Base-by-base conservation (phyloP, 1,140 invertebrate species). In the Eriosoma lanigerum region DNA sequence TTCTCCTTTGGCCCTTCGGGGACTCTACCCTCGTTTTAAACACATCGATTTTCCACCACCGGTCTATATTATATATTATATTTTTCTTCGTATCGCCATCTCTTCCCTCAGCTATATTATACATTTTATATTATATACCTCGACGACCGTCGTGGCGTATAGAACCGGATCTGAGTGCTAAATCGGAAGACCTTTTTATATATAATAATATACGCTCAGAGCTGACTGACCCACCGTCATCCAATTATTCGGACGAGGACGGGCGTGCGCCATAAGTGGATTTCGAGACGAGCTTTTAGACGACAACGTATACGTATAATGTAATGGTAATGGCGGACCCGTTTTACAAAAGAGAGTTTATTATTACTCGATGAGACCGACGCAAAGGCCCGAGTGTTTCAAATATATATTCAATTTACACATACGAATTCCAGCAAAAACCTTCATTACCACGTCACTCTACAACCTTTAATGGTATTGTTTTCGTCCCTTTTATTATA, bases 21-120 rank as follows among this genome's bases (percentile, higher is more conserved):
- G 75, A 78, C 54, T 78, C 44, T 32, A 19, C 56, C 54, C 75
- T 46, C n/a, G 38, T 78, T 62, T 78, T 78, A 78, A 58, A 50
- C 75, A 58, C 52, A 78, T 78, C 75, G 75, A 78, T 78, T 78
- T 78, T 78, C 38, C 54, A 15, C 66, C 66, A 26, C 32, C 32
- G 32, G 32, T 52, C 46, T 26, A 52, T 44, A 17, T n/a, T 38
- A 8, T 38, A 38, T 38, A 38, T 38, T 38, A 54, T 48, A 48
- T 15, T 48, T 48, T 48, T 48, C 46, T 48, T 48, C 10, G 46
- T 10, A 10, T 48, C 46, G 1, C 12, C 46, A 10, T 48, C 46
- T 15, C 12, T 48, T 48, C 46, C 46, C 46, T 15, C 10, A 15
- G 46, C 9, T 48, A 48, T 4, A 38, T 38, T 38, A 38, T 38